A percentile compares a stretch with the other conserved stretches of the same genome.
These are phyloP conservation scores for Rhynchophorus ferrugineus DNA, from an alignment of 1,140 invertebrate genomes.

Conservation along the genomic window DNA sequence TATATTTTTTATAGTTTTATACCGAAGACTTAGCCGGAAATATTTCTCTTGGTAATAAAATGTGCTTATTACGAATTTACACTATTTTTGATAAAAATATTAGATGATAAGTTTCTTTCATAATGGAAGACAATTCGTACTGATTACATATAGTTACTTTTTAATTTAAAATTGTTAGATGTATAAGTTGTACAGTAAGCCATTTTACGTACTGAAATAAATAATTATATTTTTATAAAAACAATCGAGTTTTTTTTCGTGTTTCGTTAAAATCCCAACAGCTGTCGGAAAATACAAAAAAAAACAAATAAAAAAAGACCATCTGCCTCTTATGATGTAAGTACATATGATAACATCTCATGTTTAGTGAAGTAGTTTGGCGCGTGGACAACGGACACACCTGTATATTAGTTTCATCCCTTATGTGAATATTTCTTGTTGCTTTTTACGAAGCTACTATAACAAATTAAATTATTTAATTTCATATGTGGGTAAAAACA, in stretches of 20 bases:
- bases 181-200: slow-evolving; percentile 12
- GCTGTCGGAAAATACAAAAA: no score
- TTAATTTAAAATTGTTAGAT: slow-evolving; percentile 10
- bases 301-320: slow-evolving; percentile 8
- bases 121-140: slow-evolving; percentile 1
- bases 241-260: no score
- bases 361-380: slow-evolving; percentile 3
- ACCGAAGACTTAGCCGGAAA: not conserved
- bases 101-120: not conserved
- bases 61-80: not conserved
- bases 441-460: not conserved
- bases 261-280: no score
- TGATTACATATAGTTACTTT: slow-evolving; percentile 12
- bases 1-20: slow-evolving; percentile 23
- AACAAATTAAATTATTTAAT: no score
- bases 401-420: not conserved
- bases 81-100: not conserved
- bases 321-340: not conserved
- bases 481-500: no score
- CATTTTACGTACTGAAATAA: slow-evolving; percentile 24
- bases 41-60: not conserved
- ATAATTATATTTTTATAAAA: no score
- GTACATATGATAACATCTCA: not conserved
- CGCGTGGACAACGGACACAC: not conserved
- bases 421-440: slow-evolving; percentile 1